These are phyloP conservation scores for Pachymerium ferrugineum DNA, from an alignment of 2,888 invertebrate species.

Conservation along the genomic window DNA sequence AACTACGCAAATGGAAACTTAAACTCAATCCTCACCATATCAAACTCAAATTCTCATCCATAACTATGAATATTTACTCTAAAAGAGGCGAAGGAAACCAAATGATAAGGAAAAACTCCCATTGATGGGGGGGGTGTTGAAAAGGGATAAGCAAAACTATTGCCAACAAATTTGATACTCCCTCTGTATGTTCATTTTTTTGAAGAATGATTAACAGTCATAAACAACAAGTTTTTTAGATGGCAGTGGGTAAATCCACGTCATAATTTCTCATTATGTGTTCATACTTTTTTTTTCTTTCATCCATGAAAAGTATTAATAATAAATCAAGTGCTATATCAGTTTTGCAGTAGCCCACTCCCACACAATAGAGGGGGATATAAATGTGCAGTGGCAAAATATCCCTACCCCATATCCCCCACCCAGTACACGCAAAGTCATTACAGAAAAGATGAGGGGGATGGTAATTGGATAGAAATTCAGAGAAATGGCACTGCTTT, in stretches of 20 bases:
- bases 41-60: neutral
- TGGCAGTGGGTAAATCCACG: no score
- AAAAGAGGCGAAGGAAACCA: neutral
- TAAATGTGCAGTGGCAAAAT: neutral
- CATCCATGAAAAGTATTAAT: neutral
- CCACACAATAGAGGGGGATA: neutral
- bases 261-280: neutral
- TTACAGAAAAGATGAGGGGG: constrained; percentile 15
- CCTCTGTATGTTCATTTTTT: no score
- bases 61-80: neutral
- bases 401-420: neutral
- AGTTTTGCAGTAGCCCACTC: neutral
- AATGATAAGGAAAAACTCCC: no score
- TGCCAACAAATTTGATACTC: no score
- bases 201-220: no score
- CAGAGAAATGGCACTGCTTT: constrained; percentile 12
- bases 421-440: neutral
- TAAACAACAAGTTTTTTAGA: no score
- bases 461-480: constrained; percentile 21
- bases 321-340: neutral
- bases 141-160: neutral
- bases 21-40: neutral
- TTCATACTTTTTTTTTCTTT: neutral
- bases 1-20: neutral
- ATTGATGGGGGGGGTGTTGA: neutral